A percentile compares a stretch with the other conserved stretches of the same genome.
Conservation (phyloP, 2,113 vertebrate species). For the Pluvianellus socialis region DNA sequence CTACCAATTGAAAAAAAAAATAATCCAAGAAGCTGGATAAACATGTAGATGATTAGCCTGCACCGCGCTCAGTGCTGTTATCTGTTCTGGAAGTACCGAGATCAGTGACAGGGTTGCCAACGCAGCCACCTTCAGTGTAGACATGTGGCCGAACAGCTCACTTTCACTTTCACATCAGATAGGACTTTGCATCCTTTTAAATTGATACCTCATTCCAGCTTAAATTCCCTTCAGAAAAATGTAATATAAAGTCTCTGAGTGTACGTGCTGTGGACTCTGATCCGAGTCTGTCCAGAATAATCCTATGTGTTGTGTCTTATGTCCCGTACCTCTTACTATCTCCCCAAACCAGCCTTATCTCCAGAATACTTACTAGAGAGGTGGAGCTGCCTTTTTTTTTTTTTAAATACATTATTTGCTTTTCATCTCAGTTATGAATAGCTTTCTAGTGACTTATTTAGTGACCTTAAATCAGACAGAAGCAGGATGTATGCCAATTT, state of each 20-base stretch:
- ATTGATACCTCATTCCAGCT: not conserved
- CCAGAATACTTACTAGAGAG: not conserved
- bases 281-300: not conserved
- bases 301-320: not conserved
- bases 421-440: not conserved
- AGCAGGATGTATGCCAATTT: not conserved
- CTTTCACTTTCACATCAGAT: slow-evolving; percentile 44
- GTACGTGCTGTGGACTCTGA: not conserved
- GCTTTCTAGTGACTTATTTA: not conserved
- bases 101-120: not conserved
- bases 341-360: not conserved
- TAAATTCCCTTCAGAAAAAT: not conserved
- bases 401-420: not conserved
- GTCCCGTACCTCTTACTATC: not conserved
- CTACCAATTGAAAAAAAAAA: not conserved
- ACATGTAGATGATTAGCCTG: not conserved
- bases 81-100: not conserved
- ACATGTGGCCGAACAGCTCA: not conserved
- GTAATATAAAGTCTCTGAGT: not conserved
- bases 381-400: not conserved
- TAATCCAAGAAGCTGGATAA: not conserved
- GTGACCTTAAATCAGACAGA: not conserved
- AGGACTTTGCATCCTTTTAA: not conserved
- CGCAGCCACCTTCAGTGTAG: not conserved
- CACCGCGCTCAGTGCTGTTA: not conserved